Base-by-base conservation (phyloP, 2,888 invertebrate genomes). In the Pecten maximus region DNA sequence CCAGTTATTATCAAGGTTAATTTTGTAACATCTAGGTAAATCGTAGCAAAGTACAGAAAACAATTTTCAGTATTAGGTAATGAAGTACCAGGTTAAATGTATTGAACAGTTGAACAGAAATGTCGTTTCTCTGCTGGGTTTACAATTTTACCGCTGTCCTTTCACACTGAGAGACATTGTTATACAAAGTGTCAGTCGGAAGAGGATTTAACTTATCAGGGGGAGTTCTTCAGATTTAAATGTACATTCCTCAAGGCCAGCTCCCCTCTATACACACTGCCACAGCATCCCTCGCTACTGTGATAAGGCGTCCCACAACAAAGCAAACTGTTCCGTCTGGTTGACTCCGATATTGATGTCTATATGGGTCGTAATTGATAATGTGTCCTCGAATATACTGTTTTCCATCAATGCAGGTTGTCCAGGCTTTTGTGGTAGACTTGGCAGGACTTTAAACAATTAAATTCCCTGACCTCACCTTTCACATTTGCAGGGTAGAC, bases 401-500 rank as follows among this genome's bases (percentile, higher is more conserved):
- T 74, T 74, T 74, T 74, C 74, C 35, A 74, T 74, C 74, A 74
- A 35, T 74, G 54, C 16, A 54, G 23, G 54, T 54, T 54, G 74
- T 28, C 28, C 2, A 12, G 35, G 12, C 35, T 35, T 6, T 74
- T 74, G 74, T 74, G 28, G 10, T 28, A 74, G 74, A 74, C 74
- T 74, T 74, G 10, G 10, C 74, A 23, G 74, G 35, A 35, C 35
- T 74, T 74, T 74, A 74, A 74, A 74, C 74, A 74, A 74, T 74
- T 35, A 28, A 74, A 74, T 74, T 74, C 35, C 35, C 35, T 6
- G 74, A 74, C 74, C 74, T 60, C 74, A 35, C 74, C 74, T 74
- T 35, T 74, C 74, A 74, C 74, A 74, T 74, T 74, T 74, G 74
- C 35, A 74, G 74, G 74, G 28, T 74, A 74, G 74, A 74, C 74